Evolutionary conservation across 2,888 invertebrate genomes (phyloP).

Genomic region (Rhagonycha lutea): DNA sequence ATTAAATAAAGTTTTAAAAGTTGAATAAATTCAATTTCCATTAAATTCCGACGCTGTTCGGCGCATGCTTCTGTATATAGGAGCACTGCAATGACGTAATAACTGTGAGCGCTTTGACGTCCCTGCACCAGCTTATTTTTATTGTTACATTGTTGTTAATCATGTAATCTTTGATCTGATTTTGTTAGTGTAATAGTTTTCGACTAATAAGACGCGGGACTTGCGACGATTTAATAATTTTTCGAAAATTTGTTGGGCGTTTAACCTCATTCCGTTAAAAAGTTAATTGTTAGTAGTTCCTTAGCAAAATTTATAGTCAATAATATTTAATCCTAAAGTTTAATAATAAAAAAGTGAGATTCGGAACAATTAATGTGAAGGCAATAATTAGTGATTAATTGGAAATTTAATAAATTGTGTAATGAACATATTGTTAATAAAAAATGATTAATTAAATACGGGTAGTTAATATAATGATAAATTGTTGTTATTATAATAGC

Average conservation of each 20-base stretch:
- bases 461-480: slow-evolving; percentile 14
- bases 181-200: slow-evolving; percentile 11
- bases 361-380: slow-evolving; percentile 20
- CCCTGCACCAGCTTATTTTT: slow-evolving; percentile 40
- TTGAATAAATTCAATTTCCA: background rate
- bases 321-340: background rate
- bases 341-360: slow-evolving; percentile 12
- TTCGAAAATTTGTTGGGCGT: slow-evolving; percentile 7
- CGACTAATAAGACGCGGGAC: slow-evolving; percentile 1
- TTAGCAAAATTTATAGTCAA: background rate
- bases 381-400: slow-evolving; percentile 24
- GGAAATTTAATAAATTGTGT: slow-evolving; percentile 9
- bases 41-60: slow-evolving; percentile 31
- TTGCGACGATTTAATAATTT: slow-evolving; percentile 4
- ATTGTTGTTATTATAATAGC: slow-evolving; percentile 2
- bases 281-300: background rate
- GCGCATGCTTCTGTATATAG: slow-evolving; percentile 32
- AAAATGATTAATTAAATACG: slow-evolving; percentile 19
- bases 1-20: background rate
- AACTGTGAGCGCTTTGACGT: slow-evolving; percentile 39
- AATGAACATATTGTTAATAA: slow-evolving; percentile 3
- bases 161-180: slow-evolving; percentile 29
- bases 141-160: slow-evolving; percentile 41
- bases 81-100: slow-evolving; percentile 43
- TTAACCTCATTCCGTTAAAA: slow-evolving; percentile 4